phyloP scores from a whole-genome alignment of 2,888 invertebrate species.

The Schrankia costaestrigalis region DNA sequence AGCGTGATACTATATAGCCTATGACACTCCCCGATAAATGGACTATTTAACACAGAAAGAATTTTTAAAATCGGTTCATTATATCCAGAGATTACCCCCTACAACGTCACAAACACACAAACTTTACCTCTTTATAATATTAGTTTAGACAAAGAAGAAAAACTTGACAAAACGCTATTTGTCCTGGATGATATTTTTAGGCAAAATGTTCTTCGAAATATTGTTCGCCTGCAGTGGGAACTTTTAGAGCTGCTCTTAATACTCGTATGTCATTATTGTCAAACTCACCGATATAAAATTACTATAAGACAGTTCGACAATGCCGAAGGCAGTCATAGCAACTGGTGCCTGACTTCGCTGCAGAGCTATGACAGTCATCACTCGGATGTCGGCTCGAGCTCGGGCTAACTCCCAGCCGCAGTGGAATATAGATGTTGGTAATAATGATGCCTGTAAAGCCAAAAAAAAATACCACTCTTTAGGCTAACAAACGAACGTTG shows the following conservation, averaged over 20 bases:
- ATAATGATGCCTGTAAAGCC: constrained; percentile 41
- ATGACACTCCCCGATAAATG: no score
- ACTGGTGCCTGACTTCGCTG: constrained; percentile 52
- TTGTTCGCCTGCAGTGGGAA: no score
- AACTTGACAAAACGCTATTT: no score
- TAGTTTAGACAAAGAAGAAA: no score
- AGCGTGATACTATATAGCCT: no score
- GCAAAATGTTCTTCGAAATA: not conserved
- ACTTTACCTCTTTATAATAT: no score
- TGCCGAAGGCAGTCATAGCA: constrained; percentile 54
- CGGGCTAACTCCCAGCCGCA: constrained; percentile 53
- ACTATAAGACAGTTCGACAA: constrained; percentile 46
- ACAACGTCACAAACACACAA: no score
- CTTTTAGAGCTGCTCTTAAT: no score
- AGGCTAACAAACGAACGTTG: no score
- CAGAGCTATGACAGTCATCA: constrained; percentile 44
- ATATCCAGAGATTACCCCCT: no score
- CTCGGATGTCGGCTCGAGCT: constrained; percentile 23
- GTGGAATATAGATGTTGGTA: constrained; percentile 49
- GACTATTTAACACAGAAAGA: no score
- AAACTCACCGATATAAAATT: constrained; percentile 51
- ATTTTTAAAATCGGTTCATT: no score
- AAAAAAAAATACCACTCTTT: not conserved
- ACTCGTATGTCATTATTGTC: not conserved
- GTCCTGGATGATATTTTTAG: not conserved